Percentiles rank a stretch among this genome's conserved stretches.
These are phyloP conservation scores for Ametastegia equiseti DNA, from an alignment of 2,888 invertebrate species.

Conservation along the genomic window DNA sequence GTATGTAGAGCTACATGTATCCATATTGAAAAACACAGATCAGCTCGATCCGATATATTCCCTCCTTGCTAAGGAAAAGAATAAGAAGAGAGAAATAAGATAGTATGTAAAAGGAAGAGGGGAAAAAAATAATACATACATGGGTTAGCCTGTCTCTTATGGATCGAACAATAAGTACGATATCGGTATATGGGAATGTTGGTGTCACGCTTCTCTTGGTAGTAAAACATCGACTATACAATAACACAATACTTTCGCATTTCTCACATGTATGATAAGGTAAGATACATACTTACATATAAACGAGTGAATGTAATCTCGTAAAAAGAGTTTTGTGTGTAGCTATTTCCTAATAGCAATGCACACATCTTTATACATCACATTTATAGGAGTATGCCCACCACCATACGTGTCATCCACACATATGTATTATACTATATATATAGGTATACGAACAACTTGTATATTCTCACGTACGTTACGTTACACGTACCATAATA, in stretches of 20 bases:
- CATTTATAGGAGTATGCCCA: too few species aligned
- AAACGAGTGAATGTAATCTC: neutral
- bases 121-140: neutral
- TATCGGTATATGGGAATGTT: neutral
- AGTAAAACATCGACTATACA: neutral
- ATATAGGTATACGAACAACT: neutral
- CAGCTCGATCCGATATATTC: neutral
- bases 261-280: neutral
- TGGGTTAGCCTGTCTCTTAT: neutral
- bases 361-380: neutral
- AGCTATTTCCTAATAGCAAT: conserved; percentile 13
- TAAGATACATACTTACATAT: neutral
- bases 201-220: neutral
- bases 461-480: neutral
- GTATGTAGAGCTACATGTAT: too few species aligned
- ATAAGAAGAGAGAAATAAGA: neutral
- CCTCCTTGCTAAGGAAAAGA: neutral
- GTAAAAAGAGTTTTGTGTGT: conserved; percentile 1
- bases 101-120: neutral
- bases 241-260: neutral
- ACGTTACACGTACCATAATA: conserved; percentile 1
- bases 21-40: conserved; percentile 17
- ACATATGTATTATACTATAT: neutral
- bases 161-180: neutral
- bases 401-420: too few species aligned